Evolutionary conservation across 2,113 vertebrate genomes (phyloP), one percentile per base, ranked within the genome.

Genomic region (Urocolius indicus): DNA sequence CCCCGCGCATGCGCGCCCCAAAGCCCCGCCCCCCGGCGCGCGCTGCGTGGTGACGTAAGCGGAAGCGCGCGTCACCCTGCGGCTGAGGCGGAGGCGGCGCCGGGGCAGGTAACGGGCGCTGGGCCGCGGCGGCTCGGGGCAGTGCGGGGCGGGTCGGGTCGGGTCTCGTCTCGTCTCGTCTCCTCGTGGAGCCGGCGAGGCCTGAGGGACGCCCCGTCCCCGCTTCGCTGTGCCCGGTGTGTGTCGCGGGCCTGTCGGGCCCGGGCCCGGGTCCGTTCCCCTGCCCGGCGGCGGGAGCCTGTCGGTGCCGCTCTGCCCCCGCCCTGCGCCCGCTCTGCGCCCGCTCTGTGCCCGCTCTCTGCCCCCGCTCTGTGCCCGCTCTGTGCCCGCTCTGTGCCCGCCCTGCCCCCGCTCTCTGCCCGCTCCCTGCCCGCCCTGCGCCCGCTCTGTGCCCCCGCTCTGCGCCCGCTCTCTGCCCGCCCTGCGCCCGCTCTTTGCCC

Each of bases 401-500:
- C 9, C 9, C 38, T 41, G 0, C 8, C 43, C 7, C 41, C 23
- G 9, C 13, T 1, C 6, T 2, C n/a, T n/a, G n/a, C n/a, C n/a
- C n/a, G n/a, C n/a, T n/a, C n/a, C n/a, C n/a, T n/a, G n/a, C n/a
- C n/a, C 38, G 38, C 9, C 9, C 38, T 41, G 0, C 8, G 48
- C 7, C 41, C 23, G 9, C 13, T 1, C 6, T 2, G 43, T n/a
- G n/a, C n/a, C n/a, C n/a, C n/a, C n/a, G n/a, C n/a, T n/a, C n/a
- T n/a, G n/a, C n/a, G n/a, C n/a, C n/a, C n/a, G n/a, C n/a, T n/a
- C n/a, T n/a, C n/a, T n/a, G n/a, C n/a, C n/a, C 38, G 38, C 9
- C 9, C 38, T 41, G 0, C 8, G 48, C 7, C 41, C 23, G 9
- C 13, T 1, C 6, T 2, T n/a, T n/a, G n/a, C n/a, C n/a, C 38